phyloP scores from a whole-genome alignment of 1,140 invertebrate species.

The Proales similis region DNA sequence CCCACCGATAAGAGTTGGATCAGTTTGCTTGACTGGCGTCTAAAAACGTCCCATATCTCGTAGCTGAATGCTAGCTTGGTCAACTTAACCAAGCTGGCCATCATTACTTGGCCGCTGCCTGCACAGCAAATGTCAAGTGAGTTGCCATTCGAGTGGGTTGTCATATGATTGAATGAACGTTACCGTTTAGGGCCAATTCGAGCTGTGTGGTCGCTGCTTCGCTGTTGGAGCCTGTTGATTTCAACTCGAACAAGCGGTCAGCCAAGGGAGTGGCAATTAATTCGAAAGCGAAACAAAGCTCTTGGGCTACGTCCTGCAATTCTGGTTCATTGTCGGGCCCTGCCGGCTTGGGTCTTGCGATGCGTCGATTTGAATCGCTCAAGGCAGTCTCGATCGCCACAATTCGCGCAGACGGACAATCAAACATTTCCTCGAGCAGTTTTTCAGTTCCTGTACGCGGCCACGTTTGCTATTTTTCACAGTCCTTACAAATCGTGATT shows the following conservation, averaged over 20 bases:
- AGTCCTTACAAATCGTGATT: not conserved
- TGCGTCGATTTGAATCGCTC: slow-evolving; percentile 47
- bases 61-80: slow-evolving; percentile 50
- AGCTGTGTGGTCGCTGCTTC: no score
- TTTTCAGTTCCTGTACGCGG: slow-evolving; percentile 52
- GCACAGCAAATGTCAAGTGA: no score
- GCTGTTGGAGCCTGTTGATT: no score
- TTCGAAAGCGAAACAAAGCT: slow-evolving; percentile 51
- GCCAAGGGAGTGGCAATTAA: no score
- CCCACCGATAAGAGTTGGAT: slow-evolving; percentile 36
- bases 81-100: slow-evolving; percentile 46
- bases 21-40: slow-evolving; percentile 43
- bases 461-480: slow-evolving; percentile 46
- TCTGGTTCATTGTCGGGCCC: slow-evolving; percentile 49
- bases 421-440: slow-evolving; percentile 52
- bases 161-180: no score
- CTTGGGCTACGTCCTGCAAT: slow-evolving; percentile 49
- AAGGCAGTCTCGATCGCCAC: slow-evolving; percentile 49
- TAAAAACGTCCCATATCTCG: slow-evolving; percentile 51
- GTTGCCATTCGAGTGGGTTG: no score
- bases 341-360: slow-evolving; percentile 47
- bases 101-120: no score
- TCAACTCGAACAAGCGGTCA: no score
- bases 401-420: slow-evolving; percentile 51
- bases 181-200: no score